A percentile compares a stretch with the other conserved stretches of the same genome.
phyloP scores from a whole-genome alignment of 1,140 invertebrate genomes.

The Yoshiicerus persimilis region DNA sequence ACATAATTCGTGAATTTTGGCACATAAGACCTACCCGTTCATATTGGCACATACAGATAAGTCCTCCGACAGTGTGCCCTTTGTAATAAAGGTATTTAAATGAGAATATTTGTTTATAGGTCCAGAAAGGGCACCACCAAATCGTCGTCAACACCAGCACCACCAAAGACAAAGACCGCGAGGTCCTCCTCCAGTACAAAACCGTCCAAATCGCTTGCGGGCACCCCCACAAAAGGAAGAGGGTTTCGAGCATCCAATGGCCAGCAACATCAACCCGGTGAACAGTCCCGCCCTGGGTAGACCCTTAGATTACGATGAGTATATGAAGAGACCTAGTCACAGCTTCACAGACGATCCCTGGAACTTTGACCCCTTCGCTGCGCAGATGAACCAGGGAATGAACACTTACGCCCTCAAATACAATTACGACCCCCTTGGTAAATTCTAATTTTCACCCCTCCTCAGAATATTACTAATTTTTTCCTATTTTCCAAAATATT shows the following conservation, averaged over 20 bases:
- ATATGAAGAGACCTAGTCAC: conserved; percentile 48
- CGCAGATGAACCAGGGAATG: conserved; percentile 43
- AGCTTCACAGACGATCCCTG: conserved; percentile 46
- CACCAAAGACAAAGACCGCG: conserved; percentile 23
- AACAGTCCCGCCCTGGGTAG: conserved; percentile 44
- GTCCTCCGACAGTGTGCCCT: too few relatives aligned
- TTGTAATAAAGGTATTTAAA: background rate
- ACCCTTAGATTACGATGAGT: conserved; percentile 46
- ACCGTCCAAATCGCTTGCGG: background rate
- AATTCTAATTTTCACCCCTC: background rate
- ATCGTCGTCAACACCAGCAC: background rate
- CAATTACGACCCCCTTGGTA: conserved; percentile 49
- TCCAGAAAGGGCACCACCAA: background rate
- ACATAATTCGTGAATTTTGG: too few relatives aligned
- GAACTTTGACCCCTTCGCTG: conserved; percentile 48
- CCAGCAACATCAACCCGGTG: conserved; percentile 37
- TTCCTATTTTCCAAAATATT: background rate
- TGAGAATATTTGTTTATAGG: background rate
- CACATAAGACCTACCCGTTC: too few relatives aligned
- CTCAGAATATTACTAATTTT: background rate
- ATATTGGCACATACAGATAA: too few relatives aligned
- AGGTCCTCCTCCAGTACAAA: background rate
- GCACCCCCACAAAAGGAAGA: background rate
- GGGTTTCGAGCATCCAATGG: conserved; percentile 45
- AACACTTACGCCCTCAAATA: conserved; percentile 46